These are phyloP conservation scores for Halichoerus grypus DNA, from an alignment of 2,113 vertebrate genomes.

Conservation along the genomic window DNA sequence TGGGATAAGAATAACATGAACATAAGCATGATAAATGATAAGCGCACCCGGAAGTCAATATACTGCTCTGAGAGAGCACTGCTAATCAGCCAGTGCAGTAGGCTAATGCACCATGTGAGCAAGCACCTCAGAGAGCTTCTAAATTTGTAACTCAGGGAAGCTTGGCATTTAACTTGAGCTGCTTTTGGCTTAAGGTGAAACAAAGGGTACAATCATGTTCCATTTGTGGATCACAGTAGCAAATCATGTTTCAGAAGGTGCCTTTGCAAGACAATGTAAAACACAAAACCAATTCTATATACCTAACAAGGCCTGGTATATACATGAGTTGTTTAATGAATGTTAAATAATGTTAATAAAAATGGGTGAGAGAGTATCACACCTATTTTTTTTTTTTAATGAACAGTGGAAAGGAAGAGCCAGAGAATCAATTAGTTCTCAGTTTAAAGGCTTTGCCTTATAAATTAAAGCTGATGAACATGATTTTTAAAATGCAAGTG, in stretches of 20 bases:
- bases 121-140: slow-evolving; percentile 78
- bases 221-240: slow-evolving; percentile 53
- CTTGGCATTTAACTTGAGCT: slow-evolving; percentile 83
- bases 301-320: neutral
- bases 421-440: slow-evolving; percentile 47
- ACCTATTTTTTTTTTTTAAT: slow-evolving; percentile 34
- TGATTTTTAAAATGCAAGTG: slow-evolving; percentile 45
- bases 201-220: slow-evolving; percentile 73
- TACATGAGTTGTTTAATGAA: slow-evolving; percentile 33
- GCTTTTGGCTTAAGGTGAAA: slow-evolving; percentile 81
- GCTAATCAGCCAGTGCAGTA: slow-evolving; percentile 83
- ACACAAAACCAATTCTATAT: slow-evolving; percentile 45
- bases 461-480: slow-evolving; percentile 16
- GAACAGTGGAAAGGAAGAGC: slow-evolving; percentile 11
- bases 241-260: slow-evolving; percentile 70
- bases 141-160: slow-evolving; percentile 81
- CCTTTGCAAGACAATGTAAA: slow-evolving; percentile 68
- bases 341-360: slow-evolving; percentile 73
- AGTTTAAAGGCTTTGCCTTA: slow-evolving; percentile 39
- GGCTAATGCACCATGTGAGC: slow-evolving; percentile 77
- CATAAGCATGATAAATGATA: slow-evolving; percentile 86
- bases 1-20: slow-evolving; percentile 85
- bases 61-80: slow-evolving; percentile 78
- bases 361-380: neutral
- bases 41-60: slow-evolving; percentile 85